A percentile compares a stretch with the other conserved stretches of the same genome.
Conservation (phyloP, 2,797 vertebrate species). For the Nyctalus aviator region DNA sequence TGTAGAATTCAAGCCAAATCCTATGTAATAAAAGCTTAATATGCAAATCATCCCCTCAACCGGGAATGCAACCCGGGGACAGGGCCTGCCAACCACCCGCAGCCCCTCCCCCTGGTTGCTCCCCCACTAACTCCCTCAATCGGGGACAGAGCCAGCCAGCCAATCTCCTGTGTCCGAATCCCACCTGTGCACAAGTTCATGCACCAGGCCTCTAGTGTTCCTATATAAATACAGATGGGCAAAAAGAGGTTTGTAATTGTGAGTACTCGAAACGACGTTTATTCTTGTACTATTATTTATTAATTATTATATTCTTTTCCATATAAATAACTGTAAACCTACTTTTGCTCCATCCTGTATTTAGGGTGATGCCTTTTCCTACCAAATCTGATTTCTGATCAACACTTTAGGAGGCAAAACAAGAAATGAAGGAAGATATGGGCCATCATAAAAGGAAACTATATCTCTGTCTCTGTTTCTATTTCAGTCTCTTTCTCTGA, state of each 20-base stretch:
- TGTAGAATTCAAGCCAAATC: conserved; percentile 38
- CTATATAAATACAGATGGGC: neutral
- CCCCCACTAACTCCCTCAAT: rapidly evolving
- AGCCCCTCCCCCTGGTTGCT: no score
- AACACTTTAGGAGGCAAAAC: neutral
- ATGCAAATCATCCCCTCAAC: no score
- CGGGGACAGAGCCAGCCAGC: no score
- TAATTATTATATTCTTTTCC: neutral
- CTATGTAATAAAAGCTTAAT: no score
- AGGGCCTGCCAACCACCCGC: no score
- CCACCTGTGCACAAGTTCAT: no score
- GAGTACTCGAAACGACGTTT: neutral
- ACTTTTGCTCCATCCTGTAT: neutral
- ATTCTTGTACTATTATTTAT: neutral
- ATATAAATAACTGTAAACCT: neutral
- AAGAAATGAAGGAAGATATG: neutral
- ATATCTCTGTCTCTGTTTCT: neutral
- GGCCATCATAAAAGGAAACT: neutral
- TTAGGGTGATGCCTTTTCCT: conserved; percentile 21
- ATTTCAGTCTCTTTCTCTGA: neutral
- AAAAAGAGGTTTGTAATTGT: neutral
- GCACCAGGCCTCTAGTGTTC: neutral
- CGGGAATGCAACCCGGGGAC: no score
- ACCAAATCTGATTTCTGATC: conserved; percentile 25
- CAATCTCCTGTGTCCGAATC: no score